Conservation (phyloP, 2,113 vertebrate species). For the Fregetta grallaria region DNA sequence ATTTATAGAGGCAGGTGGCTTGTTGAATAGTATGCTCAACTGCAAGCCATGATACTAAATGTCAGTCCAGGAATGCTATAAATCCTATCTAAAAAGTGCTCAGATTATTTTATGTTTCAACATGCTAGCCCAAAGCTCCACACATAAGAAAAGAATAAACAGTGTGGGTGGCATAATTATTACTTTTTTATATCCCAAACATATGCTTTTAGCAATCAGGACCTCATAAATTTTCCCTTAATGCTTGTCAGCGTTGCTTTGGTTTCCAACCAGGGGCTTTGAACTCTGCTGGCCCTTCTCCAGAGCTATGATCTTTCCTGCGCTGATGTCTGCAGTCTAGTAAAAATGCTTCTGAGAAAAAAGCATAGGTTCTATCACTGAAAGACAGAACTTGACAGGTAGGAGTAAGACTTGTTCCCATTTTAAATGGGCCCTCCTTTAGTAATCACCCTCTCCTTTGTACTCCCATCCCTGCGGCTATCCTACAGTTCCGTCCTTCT, state of each 20-base stretch:
- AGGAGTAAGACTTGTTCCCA: neutral
- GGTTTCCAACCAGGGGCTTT: neutral
- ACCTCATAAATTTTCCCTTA: constrained; percentile 40
- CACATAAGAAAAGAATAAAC: constrained; percentile 25
- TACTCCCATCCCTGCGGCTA: neutral
- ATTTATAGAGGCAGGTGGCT: constrained; percentile 3
- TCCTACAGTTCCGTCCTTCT: neutral
- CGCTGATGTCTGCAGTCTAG: neutral
- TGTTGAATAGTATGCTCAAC: neutral
- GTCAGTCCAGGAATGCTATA: neutral
- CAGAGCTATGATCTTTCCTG: constrained; percentile 16
- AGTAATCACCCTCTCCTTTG: neutral
- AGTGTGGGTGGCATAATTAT: constrained; percentile 47
- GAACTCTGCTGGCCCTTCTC: constrained; percentile 44
- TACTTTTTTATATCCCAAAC: constrained; percentile 11
- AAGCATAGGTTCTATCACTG: neutral
- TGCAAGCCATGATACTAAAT: neutral
- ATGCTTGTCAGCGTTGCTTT: neutral
- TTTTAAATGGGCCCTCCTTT: neutral
- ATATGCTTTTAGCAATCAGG: constrained; percentile 20
- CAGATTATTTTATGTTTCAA: neutral
- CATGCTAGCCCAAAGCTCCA: neutral
- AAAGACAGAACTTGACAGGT: neutral
- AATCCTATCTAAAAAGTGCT: neutral
- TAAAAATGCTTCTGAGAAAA: neutral